Percentiles rank a stretch among this genome's conserved stretches.
These are phyloP conservation scores for Fopius arisanus DNA, from an alignment of 1,140 invertebrate species.

Conservation along the genomic window DNA sequence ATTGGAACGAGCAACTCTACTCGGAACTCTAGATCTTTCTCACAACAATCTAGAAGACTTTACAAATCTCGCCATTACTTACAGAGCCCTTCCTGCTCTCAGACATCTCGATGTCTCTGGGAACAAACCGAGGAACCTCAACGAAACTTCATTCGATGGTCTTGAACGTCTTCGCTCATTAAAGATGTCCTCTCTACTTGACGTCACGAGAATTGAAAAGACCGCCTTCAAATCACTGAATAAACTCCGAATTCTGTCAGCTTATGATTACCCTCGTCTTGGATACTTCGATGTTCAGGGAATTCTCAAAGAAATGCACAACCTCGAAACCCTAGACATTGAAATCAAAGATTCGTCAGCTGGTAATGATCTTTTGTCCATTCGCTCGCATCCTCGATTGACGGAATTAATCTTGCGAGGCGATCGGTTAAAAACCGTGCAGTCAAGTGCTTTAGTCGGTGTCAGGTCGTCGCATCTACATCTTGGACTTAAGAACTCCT, in stretches of 20 bases:
- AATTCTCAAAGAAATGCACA: slow-evolving; percentile 74
- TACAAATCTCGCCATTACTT: slow-evolving; percentile 45
- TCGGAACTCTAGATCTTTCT: slow-evolving; percentile 82
- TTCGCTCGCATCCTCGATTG: slow-evolving; percentile 80
- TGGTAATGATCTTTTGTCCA: slow-evolving; percentile 82
- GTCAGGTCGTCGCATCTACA: slow-evolving; percentile 75
- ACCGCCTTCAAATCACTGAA: slow-evolving; percentile 78
- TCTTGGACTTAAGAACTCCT: slow-evolving; percentile 81
- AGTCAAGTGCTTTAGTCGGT: slow-evolving; percentile 83
- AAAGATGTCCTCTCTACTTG: slow-evolving; percentile 72
- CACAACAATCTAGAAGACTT: slow-evolving; percentile 75
- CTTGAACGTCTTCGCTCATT: slow-evolving; percentile 73
- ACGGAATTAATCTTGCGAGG: slow-evolving; percentile 79
- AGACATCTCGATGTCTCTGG: slow-evolving; percentile 77
- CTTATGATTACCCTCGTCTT: slow-evolving; percentile 78
- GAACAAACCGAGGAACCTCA: slow-evolving; percentile 77
- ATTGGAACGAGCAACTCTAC: slow-evolving; percentile 79
- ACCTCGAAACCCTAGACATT: slow-evolving; percentile 77
- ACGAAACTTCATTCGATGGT: slow-evolving; percentile 77
- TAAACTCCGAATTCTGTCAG: slow-evolving; percentile 74
- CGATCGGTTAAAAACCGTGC: slow-evolving; percentile 76
- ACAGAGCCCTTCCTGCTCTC: slow-evolving; percentile 72
- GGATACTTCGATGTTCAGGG: slow-evolving; percentile 86
- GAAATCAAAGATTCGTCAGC: slow-evolving; percentile 86
- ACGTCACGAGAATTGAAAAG: slow-evolving; percentile 81